A percentile compares a stretch with the other conserved stretches of the same genome.
Evolutionary conservation across 35 echinoderm and acorn worm species (phyloP).

Genomic region (Lytechinus variegatus): DNA sequence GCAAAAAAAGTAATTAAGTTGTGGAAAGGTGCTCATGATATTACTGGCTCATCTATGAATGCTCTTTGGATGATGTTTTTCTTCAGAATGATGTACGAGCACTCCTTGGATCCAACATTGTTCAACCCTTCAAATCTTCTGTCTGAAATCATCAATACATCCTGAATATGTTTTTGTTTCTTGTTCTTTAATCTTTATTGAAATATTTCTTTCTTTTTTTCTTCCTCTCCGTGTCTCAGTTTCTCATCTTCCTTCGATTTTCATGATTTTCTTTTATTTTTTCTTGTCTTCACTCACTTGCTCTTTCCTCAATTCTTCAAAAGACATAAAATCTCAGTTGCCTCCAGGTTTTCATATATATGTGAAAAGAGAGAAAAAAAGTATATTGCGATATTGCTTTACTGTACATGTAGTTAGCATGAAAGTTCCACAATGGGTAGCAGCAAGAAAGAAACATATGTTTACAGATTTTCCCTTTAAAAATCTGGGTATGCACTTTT

Average conservation of each 20-base stretch:
- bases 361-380: no score
- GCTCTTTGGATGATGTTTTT: not conserved
- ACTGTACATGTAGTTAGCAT: no score
- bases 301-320: not conserved
- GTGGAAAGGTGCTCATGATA: not conserved
- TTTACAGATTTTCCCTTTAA: no score
- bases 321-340: no score
- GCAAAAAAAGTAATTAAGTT: constrained; percentile 31
- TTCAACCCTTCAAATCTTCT: not conserved
- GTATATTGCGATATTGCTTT: no score
- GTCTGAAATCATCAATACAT: not conserved
- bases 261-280: not conserved
- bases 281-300: not conserved
- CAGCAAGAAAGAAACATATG: no score
- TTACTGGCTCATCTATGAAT: not conserved
- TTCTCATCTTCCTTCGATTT: not conserved
- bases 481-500: no score
- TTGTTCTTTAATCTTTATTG: not conserved
- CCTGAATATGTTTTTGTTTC: not conserved
- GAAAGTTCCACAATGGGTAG: no score
- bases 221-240: not conserved
- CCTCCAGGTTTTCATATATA: no score
- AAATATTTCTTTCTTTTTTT: not conserved
- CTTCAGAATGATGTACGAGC: not conserved
- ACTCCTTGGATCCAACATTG: not conserved